These are phyloP conservation scores for Vanessa tameamea DNA, from an alignment of 1,140 invertebrate genomes.

Conservation along the genomic window DNA sequence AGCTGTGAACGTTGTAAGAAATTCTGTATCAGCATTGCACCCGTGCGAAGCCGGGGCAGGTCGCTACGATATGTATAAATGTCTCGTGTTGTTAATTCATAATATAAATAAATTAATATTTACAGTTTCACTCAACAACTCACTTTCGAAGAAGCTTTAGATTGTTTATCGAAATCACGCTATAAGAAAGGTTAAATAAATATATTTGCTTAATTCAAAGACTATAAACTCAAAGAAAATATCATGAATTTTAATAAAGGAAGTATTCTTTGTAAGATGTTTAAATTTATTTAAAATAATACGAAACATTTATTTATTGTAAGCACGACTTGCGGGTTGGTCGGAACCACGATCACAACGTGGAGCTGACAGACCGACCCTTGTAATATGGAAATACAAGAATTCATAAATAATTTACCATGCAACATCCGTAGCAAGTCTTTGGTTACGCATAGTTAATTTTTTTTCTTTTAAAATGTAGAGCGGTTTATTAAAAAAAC, in stretches of 20 bases:
- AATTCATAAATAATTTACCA: conserved; percentile 13
- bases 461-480: neutral
- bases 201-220: too few relatives aligned
- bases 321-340: neutral
- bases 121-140: too few relatives aligned
- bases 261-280: neutral
- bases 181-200: too few relatives aligned
- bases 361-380: conserved; percentile 12
- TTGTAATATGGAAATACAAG: conserved; percentile 13
- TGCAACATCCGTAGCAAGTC: conserved; percentile 7
- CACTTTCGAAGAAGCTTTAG: too few relatives aligned
- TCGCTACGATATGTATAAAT: too few relatives aligned
- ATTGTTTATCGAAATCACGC: too few relatives aligned
- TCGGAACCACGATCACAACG: neutral
- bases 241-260: neutral
- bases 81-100: too few relatives aligned
- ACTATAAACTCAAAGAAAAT: conserved; percentile 1
- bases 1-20: too few relatives aligned
- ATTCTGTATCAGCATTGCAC: too few relatives aligned
- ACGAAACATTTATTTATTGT: conserved; percentile 7
- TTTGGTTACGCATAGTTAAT: neutral
- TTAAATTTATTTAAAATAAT: conserved; percentile 13
- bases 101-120: too few relatives aligned
- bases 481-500: neutral
- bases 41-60: too few relatives aligned